These are phyloP conservation scores for Neotoma lepida DNA, from an alignment of 2,113 vertebrate genomes.

Conservation along the genomic window DNA sequence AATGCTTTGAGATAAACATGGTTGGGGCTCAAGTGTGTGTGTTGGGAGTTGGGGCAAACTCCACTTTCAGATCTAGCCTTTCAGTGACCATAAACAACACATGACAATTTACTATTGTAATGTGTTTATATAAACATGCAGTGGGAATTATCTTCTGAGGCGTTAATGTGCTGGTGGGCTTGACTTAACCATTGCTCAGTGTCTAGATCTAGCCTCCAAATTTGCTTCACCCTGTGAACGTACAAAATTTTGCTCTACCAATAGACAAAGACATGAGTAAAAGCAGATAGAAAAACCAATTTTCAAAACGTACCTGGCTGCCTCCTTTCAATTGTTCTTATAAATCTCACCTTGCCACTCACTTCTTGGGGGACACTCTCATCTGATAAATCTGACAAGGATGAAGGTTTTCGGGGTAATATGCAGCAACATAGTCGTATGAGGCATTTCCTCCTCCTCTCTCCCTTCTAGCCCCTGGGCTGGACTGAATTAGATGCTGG, in stretches of 20 bases:
- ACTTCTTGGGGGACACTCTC: not conserved
- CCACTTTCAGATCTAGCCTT: not conserved
- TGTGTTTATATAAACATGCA: not conserved
- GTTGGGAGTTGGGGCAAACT: not conserved
- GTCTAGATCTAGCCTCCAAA: not conserved
- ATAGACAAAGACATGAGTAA: not conserved
- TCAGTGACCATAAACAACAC: not conserved
- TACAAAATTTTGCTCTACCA: not conserved
- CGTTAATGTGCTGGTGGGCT: too few relatives aligned
- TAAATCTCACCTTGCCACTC: not conserved
- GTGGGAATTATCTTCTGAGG: not conserved
- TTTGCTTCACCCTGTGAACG: not conserved
- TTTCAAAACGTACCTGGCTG: not conserved
- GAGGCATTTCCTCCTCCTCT: not conserved
- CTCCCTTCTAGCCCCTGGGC: not conserved
- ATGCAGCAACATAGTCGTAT: not conserved
- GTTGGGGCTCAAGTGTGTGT: not conserved
- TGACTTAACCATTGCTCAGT: not conserved
- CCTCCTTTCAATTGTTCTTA: not conserved
- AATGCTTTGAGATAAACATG: not conserved
- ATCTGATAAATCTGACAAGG: not conserved
- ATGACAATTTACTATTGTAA: not conserved
- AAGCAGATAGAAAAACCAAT: not conserved
- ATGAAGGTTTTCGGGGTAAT: not conserved
- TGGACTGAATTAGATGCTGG: not conserved